Base-by-base conservation (phyloP, 2,888 invertebrate genomes). In the Abscondita cerata region DNA sequence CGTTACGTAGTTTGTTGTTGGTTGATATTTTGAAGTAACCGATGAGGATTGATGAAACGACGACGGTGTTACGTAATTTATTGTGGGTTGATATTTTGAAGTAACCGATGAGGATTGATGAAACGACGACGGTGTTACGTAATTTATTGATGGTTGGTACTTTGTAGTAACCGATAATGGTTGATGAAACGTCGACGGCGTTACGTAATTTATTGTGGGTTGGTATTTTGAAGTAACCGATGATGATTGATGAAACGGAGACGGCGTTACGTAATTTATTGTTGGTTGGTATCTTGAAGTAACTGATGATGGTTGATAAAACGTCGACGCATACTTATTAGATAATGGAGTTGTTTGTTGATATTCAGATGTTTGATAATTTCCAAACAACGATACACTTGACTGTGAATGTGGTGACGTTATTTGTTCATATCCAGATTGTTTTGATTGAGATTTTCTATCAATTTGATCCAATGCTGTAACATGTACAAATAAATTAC, bases 121-220 rank as follows among this genome's bases (percentile, higher is more conserved):
- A 4, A n/a, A n/a, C 1, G 44, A 6, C 4, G 44, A 3, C 2
- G 44, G 5, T 44, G 44, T 44, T 11, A 8, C n/a, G 16, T 44
- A 25, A n/a, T 51, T 47, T 44, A 25, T n/a, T 1, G 25, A 25
- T n/a, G 20, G 20, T 6, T 25, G 25, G 25, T 25, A 25, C 6
- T 6, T 2, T 31, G 33, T 62, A 64, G 46, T 51, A 55, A 68
- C 67, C 31, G 67, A 57, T 52, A 59, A 65, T 5, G 68, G 52
- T 44, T 44, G 16, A 9, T 18, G 18, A 4, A n/a, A n/a, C 1
- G 44, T 3, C 4, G 44, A 3, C 2, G 44, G 5, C 19, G 44
- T 44, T 11, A 8, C n/a, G 16, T 44, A 25, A n/a, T 51, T 47
- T 44, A 25, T n/a, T 1, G 25, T 31, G 8, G 20, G 20, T 6